Percentiles rank a stretch among this genome's conserved stretches.
Evolutionary conservation across 2,888 invertebrate species (phyloP).

Genomic region (Salticus scenicus): DNA sequence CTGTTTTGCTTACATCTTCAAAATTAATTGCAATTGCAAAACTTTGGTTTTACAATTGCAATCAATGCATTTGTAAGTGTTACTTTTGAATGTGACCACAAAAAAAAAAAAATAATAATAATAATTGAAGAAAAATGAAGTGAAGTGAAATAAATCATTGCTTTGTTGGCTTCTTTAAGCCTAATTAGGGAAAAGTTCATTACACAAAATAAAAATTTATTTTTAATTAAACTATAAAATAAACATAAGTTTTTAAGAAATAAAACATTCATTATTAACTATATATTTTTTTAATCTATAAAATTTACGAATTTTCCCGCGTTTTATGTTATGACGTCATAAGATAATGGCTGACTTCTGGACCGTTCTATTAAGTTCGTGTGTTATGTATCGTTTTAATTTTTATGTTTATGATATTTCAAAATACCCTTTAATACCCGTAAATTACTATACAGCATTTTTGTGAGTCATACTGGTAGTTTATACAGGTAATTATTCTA

Average conservation of each 20-base stretch:
- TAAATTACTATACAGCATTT: constrained; percentile 20
- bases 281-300: background rate
- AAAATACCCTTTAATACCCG: constrained; percentile 1
- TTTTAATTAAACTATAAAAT: no score
- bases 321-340: constrained; percentile 43
- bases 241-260: background rate
- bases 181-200: background rate
- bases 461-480: constrained; percentile 15
- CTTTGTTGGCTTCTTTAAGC: constrained; percentile 9
- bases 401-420: constrained; percentile 13
- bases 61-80: no score
- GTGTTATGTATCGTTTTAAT: constrained; percentile 14
- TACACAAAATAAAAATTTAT: no score
- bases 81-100: no score
- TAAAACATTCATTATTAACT: background rate
- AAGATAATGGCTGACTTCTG: constrained; percentile 47
- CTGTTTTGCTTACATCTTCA: no score
- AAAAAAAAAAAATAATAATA: no score
- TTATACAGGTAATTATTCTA: constrained; percentile 38
- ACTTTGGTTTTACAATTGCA: no score
- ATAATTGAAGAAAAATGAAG: no score
- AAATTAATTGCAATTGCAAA: no score
- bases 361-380: constrained; percentile 42
- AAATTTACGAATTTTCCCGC: constrained; percentile 52
- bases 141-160: background rate